Percentiles rank a stretch among this genome's conserved stretches.
Conservation (phyloP, 2,113 vertebrate species). For the Chionomys nivalis region DNA sequence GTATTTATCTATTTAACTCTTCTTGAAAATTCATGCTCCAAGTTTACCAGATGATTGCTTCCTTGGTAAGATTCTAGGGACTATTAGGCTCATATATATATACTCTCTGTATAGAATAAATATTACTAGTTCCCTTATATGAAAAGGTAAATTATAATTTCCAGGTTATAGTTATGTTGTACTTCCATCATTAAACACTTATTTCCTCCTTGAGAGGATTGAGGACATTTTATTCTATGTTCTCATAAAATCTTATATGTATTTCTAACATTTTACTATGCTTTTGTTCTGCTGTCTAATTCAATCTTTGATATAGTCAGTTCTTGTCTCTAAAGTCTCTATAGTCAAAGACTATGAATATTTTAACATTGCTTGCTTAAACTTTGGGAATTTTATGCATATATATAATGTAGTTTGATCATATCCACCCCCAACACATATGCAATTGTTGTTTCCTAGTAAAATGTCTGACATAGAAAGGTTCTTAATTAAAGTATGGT, state of each 20-base stretch:
- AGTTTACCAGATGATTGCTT: not conserved
- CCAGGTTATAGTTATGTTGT: conserved; percentile 9
- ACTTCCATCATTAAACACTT: conserved; percentile 1
- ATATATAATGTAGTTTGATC: not conserved
- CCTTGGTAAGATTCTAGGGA: not conserved
- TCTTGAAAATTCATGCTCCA: not conserved
- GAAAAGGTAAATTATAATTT: conserved; percentile 3
- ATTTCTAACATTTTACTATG: conserved; percentile 5
- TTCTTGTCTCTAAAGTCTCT: not conserved
- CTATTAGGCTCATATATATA: too few species aligned
- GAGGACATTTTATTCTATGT: not conserved
- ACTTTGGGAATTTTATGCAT: not conserved
- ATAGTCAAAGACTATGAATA: not conserved
- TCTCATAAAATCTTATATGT: not conserved
- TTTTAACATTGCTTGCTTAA: conserved; percentile 9
- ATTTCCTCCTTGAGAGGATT: not conserved
- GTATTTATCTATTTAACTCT: not conserved
- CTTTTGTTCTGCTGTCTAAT: conserved; percentile 3
- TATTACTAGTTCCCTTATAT: not conserved
- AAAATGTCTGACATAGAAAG: not conserved
- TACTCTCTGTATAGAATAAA: not conserved
- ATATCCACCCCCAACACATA: not conserved
- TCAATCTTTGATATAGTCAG: not conserved
- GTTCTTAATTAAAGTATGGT: not conserved
- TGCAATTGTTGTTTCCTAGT: not conserved